These are phyloP conservation scores for Ennomos fuscantarius DNA, from an alignment of 2,888 invertebrate genomes.

Conservation along the genomic window DNA sequence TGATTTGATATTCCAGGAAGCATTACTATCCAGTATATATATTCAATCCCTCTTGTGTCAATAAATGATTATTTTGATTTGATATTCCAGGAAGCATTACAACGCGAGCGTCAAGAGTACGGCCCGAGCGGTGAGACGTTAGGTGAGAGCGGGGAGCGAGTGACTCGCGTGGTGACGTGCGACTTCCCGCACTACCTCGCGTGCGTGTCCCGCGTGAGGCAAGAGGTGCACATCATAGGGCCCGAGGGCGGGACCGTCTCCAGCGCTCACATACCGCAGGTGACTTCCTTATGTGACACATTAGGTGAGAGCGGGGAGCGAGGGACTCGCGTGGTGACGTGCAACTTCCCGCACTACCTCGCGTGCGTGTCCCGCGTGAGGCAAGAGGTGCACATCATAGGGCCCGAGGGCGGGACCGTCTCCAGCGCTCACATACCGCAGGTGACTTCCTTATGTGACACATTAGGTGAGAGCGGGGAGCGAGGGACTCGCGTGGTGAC, in stretches of 20 bases:
- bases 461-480: no score
- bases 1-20: no score
- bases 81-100: constrained; percentile 90
- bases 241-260: constrained; percentile 99
- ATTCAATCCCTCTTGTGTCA: no score
- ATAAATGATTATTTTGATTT: neutral
- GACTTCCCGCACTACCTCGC: constrained; percentile 99
- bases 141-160: constrained; percentile 91
- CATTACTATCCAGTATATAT: no score
- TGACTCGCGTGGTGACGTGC: constrained; percentile 96
- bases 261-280: constrained; percentile 94
- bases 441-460: neutral
- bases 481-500: constrained; percentile 96
- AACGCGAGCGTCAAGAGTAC: constrained; percentile 95
- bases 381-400: constrained; percentile 98
- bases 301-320: no score
- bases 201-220: constrained; percentile 96
- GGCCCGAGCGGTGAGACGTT: constrained; percentile 67
- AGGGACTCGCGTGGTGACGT: constrained; percentile 97
- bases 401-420: constrained; percentile 98
- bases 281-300: neutral
- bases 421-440: constrained; percentile 96
- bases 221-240: constrained; percentile 98
- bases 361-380: constrained; percentile 97
- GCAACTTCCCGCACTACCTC: constrained; percentile 99